A percentile compares a stretch with the other conserved stretches of the same genome.
These are phyloP conservation scores for Xestoiulus laeticollis DNA, from an alignment of 2,888 invertebrate species.

Conservation along the genomic window DNA sequence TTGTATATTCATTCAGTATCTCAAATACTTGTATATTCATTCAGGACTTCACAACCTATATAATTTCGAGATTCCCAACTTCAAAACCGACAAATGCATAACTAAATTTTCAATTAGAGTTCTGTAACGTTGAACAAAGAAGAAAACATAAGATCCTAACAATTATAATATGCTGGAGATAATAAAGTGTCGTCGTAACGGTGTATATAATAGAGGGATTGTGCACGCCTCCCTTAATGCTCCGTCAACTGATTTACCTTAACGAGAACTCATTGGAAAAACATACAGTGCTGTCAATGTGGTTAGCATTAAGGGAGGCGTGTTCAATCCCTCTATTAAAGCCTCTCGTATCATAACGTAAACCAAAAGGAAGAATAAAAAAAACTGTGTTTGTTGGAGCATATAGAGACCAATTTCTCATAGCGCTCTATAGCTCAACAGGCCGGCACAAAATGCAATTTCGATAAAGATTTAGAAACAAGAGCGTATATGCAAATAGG, in stretches of 20 bases:
- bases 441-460: slow-evolving; percentile 43
- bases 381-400: neutral
- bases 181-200: neutral
- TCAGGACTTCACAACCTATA: neutral
- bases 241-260: too few species aligned
- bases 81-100: neutral
- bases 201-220: neutral
- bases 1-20: too few species aligned
- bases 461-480: slow-evolving; percentile 32
- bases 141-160: neutral
- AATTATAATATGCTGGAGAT: neutral
- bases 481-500: slow-evolving; percentile 7
- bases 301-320: too few species aligned
- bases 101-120: neutral
- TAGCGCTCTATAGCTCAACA: neutral
- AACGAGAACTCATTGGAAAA: too few species aligned
- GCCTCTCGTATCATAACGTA: neutral
- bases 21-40: too few species aligned
- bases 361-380: neutral
- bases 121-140: too few species aligned
- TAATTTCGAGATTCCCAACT: neutral
- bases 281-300: too few species aligned
- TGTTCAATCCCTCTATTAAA: too few species aligned
- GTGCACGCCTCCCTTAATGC: too few species aligned
- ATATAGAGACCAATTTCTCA: neutral